These are phyloP conservation scores for Catalaphyllia jardinei DNA, from an alignment of 64 coral and sea anemone genomes.

Conservation along the genomic window DNA sequence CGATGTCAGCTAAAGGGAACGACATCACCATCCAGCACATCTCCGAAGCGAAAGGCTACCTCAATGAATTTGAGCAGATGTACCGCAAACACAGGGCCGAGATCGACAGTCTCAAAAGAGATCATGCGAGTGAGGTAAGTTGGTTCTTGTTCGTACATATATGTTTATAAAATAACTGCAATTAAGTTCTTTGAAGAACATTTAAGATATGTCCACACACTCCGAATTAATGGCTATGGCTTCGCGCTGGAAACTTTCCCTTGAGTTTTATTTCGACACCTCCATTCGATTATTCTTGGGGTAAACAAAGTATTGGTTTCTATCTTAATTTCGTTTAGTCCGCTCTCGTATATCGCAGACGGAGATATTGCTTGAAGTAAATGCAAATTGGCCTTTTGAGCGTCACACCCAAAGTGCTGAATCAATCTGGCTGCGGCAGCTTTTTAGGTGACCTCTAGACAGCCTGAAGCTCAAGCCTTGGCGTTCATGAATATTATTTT, in stretches of 20 bases:
- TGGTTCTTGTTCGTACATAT: no score
- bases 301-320: background rate
- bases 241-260: background rate
- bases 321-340: background rate
- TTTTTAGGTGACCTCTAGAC: background rate
- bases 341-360: background rate
- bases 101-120: constrained; percentile 19
- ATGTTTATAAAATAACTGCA: background rate
- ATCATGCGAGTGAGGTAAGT: constrained; percentile 24
- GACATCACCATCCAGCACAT: constrained; percentile 38
- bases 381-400: background rate
- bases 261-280: background rate
- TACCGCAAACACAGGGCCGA: constrained; percentile 23
- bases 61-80: constrained; percentile 50
- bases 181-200: background rate
- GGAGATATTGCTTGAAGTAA: background rate
- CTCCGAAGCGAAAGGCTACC: constrained; percentile 30
- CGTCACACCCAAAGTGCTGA: background rate
- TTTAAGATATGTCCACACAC: background rate
- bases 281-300: background rate
- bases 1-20: background rate
- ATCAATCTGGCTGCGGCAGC: background rate
- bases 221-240: background rate
- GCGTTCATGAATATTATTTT: background rate
- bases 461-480: background rate